Conservation (phyloP, 2,113 vertebrate genomes). For the Rhegmatorhina hoffmannsi region DNA sequence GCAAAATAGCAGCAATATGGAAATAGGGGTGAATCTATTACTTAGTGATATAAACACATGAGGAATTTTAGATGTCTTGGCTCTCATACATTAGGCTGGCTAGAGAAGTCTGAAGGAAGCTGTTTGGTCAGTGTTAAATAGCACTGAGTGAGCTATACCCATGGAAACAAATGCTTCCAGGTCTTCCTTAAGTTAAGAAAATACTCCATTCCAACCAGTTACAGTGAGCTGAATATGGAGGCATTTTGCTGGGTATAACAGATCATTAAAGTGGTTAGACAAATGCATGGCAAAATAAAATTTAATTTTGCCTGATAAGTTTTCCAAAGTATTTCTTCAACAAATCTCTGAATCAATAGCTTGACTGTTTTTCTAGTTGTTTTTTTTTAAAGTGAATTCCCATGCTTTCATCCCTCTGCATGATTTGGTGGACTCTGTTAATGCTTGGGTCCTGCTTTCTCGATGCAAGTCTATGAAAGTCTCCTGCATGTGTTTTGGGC, state of each 20-base stretch:
- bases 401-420: background rate
- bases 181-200: constrained; percentile 31
- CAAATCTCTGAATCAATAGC: background rate
- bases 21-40: background rate
- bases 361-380: background rate
- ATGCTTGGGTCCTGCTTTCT: background rate
- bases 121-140: background rate
- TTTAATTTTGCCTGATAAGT: background rate
- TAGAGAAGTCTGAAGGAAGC: background rate
- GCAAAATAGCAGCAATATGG: background rate
- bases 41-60: background rate
- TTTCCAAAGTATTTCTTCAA: background rate
- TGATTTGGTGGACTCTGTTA: background rate
- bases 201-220: constrained; percentile 14
- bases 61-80: background rate
- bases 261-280: background rate
- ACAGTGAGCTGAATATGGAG: background rate
- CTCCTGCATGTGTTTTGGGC: background rate
- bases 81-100: background rate
- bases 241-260: background rate
- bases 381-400: background rate
- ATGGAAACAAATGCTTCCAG: background rate
- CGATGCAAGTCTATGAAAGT: background rate
- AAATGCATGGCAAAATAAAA: background rate
- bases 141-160: background rate